phyloP scores from a whole-genome alignment of 2,113 vertebrate genomes.

The Myrmophylax atrothorax region DNA sequence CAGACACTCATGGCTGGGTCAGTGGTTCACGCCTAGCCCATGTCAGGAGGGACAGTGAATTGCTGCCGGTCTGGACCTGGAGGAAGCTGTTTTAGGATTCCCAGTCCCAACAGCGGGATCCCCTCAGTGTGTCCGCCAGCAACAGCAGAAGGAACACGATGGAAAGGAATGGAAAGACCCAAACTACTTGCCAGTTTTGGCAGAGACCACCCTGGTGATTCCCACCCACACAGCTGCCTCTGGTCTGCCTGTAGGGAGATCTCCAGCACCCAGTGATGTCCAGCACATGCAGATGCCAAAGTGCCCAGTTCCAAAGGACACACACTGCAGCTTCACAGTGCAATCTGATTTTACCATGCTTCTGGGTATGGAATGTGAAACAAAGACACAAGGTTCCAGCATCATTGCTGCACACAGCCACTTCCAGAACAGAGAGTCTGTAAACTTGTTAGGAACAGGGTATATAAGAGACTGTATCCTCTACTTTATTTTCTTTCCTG shows the following conservation, averaged over 20 bases:
- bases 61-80: not conserved
- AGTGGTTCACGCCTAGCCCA: not conserved
- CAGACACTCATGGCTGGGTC: conserved; percentile 36
- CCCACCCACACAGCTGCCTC: not conserved
- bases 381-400: not conserved
- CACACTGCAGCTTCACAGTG: rapidly evolving
- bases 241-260: rapidly evolving
- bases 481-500: not conserved
- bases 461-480: not conserved
- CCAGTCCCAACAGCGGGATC: not conserved
- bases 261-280: not conserved
- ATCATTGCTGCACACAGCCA: not conserved
- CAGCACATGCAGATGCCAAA: not conserved
- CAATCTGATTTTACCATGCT: not conserved
- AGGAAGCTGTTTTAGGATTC: not conserved
- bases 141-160: rapidly evolving
- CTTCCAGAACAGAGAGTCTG: not conserved
- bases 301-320: not conserved
- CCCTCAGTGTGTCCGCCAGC: rapidly evolving
- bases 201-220: not conserved
- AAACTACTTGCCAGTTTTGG: not conserved
- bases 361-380: not conserved
- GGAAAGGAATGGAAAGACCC: not conserved
- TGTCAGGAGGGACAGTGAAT: not conserved
- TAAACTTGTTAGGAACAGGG: not conserved